Evolutionary conservation across 2,888 invertebrate species (phyloP).

Genomic region (Gymnoscelis rufifasciata): DNA sequence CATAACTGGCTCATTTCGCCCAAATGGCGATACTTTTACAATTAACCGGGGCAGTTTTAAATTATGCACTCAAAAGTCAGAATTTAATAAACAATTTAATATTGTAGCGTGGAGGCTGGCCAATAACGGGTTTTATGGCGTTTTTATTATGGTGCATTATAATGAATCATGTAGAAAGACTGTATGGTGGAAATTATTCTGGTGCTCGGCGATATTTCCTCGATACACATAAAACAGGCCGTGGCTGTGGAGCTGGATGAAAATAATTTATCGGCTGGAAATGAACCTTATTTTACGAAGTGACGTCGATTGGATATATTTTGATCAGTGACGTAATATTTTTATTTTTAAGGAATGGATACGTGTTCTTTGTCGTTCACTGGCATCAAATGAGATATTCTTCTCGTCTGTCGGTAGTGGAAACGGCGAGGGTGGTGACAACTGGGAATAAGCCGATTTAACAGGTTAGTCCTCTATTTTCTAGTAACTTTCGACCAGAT

Average conservation of each 20-base stretch:
- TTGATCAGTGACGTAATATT: no score
- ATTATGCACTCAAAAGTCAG: constrained; percentile 62
- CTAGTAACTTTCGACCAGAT: no score
- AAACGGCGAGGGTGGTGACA: no score
- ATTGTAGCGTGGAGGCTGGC: constrained; percentile 68
- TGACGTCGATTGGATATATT: not conserved
- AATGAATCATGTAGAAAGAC: constrained; percentile 70
- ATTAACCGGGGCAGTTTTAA: constrained; percentile 54
- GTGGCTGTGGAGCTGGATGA: not conserved
- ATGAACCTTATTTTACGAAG: not conserved
- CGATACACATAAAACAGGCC: constrained; percentile 4
- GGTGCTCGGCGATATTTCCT: constrained; percentile 45
- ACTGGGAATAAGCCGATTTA: no score
- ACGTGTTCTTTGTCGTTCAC: no score
- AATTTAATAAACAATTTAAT: constrained; percentile 77
- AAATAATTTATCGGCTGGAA: not conserved
- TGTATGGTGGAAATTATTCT: constrained; percentile 47
- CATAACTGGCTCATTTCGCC: constrained; percentile 40
- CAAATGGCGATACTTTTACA: constrained; percentile 50
- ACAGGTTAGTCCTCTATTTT: no score
- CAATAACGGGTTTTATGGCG: constrained; percentile 74
- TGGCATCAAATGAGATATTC: no score
- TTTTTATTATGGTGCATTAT: constrained; percentile 77
- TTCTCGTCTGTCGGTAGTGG: no score
- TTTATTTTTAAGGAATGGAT: no score